Evolutionary conservation across 2,888 invertebrate species (phyloP).

Genomic region (Archips xylosteana): DNA sequence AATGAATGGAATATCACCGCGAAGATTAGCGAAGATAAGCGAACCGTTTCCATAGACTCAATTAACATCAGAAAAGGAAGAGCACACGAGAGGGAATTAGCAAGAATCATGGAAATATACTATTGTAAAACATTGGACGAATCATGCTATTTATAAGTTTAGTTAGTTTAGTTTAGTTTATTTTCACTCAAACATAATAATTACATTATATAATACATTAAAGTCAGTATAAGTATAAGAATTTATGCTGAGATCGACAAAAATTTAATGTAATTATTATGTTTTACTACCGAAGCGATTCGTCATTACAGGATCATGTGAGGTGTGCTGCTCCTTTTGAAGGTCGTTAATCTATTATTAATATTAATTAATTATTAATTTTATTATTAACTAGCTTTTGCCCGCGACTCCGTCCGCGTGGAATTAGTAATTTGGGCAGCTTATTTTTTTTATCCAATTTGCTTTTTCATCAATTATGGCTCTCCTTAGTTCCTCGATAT

Average conservation of each 20-base stretch:
- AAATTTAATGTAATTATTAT: neutral
- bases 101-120: conserved; percentile 28
- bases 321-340: neutral
- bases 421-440: no score
- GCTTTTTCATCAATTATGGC: no score
- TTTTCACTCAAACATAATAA: no score
- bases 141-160: conserved; percentile 1
- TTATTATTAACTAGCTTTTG: no score
- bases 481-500: no score
- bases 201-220: no score
- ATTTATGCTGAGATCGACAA: no score
- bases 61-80: conserved; percentile 19
- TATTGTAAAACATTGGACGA: neutral
- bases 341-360: neutral
- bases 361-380: no score
- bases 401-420: no score
- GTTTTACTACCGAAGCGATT: neutral
- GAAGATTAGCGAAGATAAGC: conserved; percentile 33
- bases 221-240: no score
- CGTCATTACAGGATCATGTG: neutral
- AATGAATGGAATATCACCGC: conserved; percentile 17
- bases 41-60: conserved; percentile 26
- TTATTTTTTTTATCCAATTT: no score
- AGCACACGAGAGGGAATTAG: conserved; percentile 12
- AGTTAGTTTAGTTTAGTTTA: no score